Evolutionary conservation across 2,888 invertebrate species (phyloP).

Genomic region (Xestia sexstrigata): DNA sequence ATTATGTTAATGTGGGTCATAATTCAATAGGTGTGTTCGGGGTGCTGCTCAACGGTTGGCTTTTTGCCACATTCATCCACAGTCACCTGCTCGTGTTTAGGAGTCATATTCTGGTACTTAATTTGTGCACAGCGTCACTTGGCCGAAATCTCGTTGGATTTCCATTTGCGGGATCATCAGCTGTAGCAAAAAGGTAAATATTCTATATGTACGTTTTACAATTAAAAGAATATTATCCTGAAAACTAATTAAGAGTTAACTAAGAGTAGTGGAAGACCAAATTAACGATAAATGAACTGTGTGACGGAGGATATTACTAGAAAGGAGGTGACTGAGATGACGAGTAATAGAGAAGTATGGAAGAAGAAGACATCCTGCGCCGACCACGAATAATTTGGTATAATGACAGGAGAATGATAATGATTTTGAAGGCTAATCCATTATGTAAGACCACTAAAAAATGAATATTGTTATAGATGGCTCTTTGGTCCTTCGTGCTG

Average conservation of each 20-base stretch:
- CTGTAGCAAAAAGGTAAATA: slow-evolving; percentile 87
- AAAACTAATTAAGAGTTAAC: too few species aligned
- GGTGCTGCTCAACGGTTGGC: slow-evolving; percentile 90
- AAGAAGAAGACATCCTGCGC: too few species aligned
- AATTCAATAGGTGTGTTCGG: slow-evolving; percentile 87
- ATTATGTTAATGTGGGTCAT: slow-evolving; percentile 54
- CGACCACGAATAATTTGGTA: too few species aligned
- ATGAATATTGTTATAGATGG: slow-evolving; percentile 84
- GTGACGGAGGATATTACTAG: too few species aligned
- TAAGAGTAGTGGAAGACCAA: too few species aligned
- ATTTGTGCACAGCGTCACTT: slow-evolving; percentile 88
- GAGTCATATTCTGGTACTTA: slow-evolving; percentile 89
- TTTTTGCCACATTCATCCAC: slow-evolving; percentile 89
- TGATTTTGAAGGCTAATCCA: background rate
- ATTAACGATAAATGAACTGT: too few species aligned
- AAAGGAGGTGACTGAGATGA: too few species aligned
- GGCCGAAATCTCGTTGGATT: slow-evolving; percentile 89
- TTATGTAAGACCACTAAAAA: background rate
- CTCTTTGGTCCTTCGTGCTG: slow-evolving; percentile 89
- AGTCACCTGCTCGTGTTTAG: slow-evolving; percentile 89
- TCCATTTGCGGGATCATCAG: slow-evolving; percentile 89
- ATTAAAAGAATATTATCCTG: background rate
- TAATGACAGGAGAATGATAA: too few species aligned
- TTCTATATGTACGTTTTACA: background rate
- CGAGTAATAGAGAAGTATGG: too few species aligned